phyloP scores from a whole-genome alignment of 2,888 invertebrate genomes.

The Alloplasta piceator region DNA sequence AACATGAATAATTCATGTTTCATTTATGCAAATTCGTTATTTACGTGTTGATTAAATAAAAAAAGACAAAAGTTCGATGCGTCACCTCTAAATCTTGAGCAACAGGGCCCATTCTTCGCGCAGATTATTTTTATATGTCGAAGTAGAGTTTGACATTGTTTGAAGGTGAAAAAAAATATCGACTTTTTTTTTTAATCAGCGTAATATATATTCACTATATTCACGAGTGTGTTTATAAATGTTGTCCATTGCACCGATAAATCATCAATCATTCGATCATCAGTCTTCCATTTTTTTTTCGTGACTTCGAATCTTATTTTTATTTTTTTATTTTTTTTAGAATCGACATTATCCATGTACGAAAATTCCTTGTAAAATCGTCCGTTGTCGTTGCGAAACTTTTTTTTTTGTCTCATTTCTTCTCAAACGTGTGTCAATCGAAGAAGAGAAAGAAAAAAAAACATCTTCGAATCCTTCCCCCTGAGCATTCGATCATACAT shows the following conservation, averaged over 20 bases:
- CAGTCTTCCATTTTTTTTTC: slow-evolving; percentile 13
- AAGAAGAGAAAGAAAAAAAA: slow-evolving; percentile 30
- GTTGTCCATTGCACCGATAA: slow-evolving; percentile 57
- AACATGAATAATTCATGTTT: too few relatives aligned
- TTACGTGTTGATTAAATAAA: too few relatives aligned
- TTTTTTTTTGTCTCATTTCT: slow-evolving; percentile 22
- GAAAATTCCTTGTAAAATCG: too few relatives aligned
- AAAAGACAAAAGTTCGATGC: too few relatives aligned
- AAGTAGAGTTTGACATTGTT: too few relatives aligned
- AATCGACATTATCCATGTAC: too few relatives aligned
- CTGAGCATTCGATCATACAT: slow-evolving; percentile 78
- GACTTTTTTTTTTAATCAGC: neutral
- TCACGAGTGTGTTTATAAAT: slow-evolving; percentile 50
- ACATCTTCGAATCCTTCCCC: slow-evolving; percentile 65
- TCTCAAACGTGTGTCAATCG: slow-evolving; percentile 15
- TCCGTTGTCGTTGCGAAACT: neutral
- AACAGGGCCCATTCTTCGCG: too few relatives aligned
- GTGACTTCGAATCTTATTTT: neutral
- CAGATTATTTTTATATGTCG: too few relatives aligned
- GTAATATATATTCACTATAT: slow-evolving; percentile 11
- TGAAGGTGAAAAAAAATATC: too few relatives aligned
- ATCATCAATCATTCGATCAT: slow-evolving; percentile 47
- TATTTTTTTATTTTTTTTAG: too few relatives aligned
- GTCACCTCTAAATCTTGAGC: too few relatives aligned
- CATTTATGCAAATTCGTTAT: too few relatives aligned